A percentile compares a stretch with the other conserved stretches of the same genome.
phyloP scores from a whole-genome alignment of 2,888 invertebrate species.

The Seladonia tumulorum region DNA sequence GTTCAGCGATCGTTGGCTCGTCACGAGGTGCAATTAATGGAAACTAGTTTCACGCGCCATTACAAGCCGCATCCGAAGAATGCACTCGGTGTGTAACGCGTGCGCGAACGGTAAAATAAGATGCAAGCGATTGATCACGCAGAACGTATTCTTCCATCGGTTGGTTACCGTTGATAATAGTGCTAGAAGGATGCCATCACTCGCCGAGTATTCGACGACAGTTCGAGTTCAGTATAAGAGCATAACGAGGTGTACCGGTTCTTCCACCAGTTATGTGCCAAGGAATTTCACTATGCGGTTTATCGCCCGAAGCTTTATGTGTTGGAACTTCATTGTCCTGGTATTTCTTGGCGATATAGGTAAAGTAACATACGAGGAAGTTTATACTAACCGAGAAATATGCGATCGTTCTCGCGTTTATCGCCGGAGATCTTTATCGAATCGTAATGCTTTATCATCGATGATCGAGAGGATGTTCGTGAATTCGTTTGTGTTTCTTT shows the following conservation, averaged over 20 bases:
- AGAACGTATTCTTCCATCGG: slow-evolving; percentile 5
- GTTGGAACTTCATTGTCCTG: slow-evolving; percentile 41
- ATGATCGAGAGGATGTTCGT: neutral
- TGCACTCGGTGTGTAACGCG: neutral
- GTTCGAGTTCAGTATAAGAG: slow-evolving; percentile 44
- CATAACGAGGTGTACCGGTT: slow-evolving; percentile 58
- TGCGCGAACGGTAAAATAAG: neutral
- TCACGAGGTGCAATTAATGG: neutral
- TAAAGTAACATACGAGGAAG: slow-evolving; percentile 42
- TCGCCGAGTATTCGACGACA: slow-evolving; percentile 42
- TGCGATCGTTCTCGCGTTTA: neutral
- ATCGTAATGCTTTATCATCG: neutral
- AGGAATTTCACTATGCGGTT: slow-evolving; percentile 57
- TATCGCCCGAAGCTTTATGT: slow-evolving; percentile 47
- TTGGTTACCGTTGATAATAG: slow-evolving; percentile 33
- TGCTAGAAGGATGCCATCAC: slow-evolving; percentile 46
- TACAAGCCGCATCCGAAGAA: neutral
- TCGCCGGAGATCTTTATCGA: neutral
- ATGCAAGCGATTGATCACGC: neutral
- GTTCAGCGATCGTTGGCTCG: neutral
- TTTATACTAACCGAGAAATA: slow-evolving; percentile 15
- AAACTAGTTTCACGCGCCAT: neutral
- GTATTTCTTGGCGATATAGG: slow-evolving; percentile 49
- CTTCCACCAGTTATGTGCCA: slow-evolving; percentile 48
- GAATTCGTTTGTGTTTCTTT: no score